Evolutionary conservation across 2,113 vertebrate genomes (phyloP).

Genomic region (Saccopteryx bilineata): DNA sequence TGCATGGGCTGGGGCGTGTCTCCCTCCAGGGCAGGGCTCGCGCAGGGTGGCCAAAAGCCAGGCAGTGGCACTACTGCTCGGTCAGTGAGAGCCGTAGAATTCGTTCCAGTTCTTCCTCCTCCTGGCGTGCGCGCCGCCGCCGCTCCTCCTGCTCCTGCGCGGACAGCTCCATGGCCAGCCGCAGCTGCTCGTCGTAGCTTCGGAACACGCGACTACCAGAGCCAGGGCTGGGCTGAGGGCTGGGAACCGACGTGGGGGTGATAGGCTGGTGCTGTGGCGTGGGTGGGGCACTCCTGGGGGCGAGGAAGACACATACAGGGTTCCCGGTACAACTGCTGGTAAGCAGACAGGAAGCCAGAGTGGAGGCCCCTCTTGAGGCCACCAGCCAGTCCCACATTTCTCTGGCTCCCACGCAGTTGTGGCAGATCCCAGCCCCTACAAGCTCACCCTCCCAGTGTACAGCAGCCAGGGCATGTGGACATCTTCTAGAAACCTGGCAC

Average conservation of each 20-base stretch:
- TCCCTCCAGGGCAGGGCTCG: background rate
- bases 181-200: slow-evolving; percentile 95
- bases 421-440: background rate
- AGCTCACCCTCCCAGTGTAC: background rate
- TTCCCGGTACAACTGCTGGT: background rate
- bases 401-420: background rate
- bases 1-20: background rate
- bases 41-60: background rate
- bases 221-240: slow-evolving; percentile 85
- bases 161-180: slow-evolving; percentile 96
- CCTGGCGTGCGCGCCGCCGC: slow-evolving; percentile 90
- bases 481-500: background rate
- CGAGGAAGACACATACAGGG: background rate
- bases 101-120: slow-evolving; percentile 96
- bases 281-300: slow-evolving; percentile 93
- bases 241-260: slow-evolving; percentile 79
- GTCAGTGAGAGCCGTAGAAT: slow-evolving; percentile 97
- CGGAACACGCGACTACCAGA: slow-evolving; percentile 88
- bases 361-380: background rate
- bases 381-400: background rate
- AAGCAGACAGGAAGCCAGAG: background rate
- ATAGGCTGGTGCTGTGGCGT: slow-evolving; percentile 83
- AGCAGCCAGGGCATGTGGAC: background rate
- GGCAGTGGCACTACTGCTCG: slow-evolving; percentile 91
- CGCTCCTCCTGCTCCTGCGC: slow-evolving; percentile 95